Evolutionary conservation across 2,888 invertebrate genomes (phyloP), one percentile per base, ranked within the genome.

Genomic region (Cepaea hortensis): DNA sequence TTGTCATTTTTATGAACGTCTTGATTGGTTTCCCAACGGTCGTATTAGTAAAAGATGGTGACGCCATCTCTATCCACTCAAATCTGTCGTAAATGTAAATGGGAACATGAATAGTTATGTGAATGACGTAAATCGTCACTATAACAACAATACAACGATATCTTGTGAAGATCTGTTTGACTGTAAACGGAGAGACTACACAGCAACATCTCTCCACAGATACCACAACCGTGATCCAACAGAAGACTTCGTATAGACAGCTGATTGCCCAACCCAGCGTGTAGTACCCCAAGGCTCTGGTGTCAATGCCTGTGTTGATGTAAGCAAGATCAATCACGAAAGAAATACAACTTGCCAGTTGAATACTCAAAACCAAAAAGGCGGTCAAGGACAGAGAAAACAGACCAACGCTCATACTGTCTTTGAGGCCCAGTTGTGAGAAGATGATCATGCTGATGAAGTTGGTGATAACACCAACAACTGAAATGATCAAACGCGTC

Each of bases 161-260:
- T 15, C 75, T n/a, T 9, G 84, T 84, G 73, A 84, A 84, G n/a
- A 75, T 11, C 20, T 79, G 79, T 79, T 79, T 79, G 20, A 84
- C 84, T 23, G 55, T 50, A 23, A 84, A 84, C 5, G 84, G 84
- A 46, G 9, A 75, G 15, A 50, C 65, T 9, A 84, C 84, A 65
- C 77, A 84, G 77, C 65, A 15, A 62, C 77, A 84, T 65, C 84
- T 76, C 50, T 84, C 84, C 5, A 77, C 48, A 20, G 76, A 48
- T 61, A 84, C n/a, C 55, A 61, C 20, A n/a, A n/a, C 77, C 11
- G 61, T 77, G 6, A 23, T 77, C 77, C 77, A 77, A 20, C 35
- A 84, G 1, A 73, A 84, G 20, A 61, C 23, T 61, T 55, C 35
- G n/a, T 84, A 84, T 9, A 50, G 15, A 23, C 20, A 35, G 35